Evolutionary conservation across 2,797 vertebrate species (phyloP), one percentile per base, ranked within the genome.

Genomic region (Bradypus variegatus): DNA sequence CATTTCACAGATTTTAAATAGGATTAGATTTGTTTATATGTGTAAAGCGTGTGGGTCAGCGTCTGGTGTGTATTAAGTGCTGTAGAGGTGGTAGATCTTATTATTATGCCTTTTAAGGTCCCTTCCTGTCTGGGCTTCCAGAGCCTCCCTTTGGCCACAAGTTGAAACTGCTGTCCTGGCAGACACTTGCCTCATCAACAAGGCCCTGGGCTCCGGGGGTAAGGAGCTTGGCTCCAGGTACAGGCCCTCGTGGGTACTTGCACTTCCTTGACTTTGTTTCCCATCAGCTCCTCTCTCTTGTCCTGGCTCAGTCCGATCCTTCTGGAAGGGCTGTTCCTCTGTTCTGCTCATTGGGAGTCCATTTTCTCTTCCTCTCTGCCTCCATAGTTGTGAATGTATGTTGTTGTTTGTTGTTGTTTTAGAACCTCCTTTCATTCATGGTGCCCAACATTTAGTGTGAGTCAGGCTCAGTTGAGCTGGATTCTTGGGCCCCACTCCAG

Each of bases 221-320:
- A 65, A 73, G 86, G 88, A 64, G 45, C 27, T 70, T 21, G 38
- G 80, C 77, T 65, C 77, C 41, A 33, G 58, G 58, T 67, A 9
- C 31, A 23, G 80, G 38, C 55, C 72, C 65, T 6, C 5, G 8
- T 2, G 2, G 6, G 36, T 58, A 13, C 70, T 72, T 58, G 62
- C 1, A 0, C 48, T 73, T 72, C 83, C 53, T 36, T 14, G 33
- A 6, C 8, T 27, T 82, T 31, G 2, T 10, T 75, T 31, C 60
- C 38, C 13, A n/a, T 16, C 53, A 38, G 33, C 36, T 23, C 18
- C 33, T 83, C 31, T 18, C 18, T 67, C 50, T 33, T 10, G 18
- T 29, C 11, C 62, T 41, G 15, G 3, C 21, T 38, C 58, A 0
- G 0, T 38, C 18, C 5, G 33, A 8, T 18, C 70, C 23, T 82